phyloP scores from a whole-genome alignment of 1,140 invertebrate genomes.

The Phocides pigmalion region DNA sequence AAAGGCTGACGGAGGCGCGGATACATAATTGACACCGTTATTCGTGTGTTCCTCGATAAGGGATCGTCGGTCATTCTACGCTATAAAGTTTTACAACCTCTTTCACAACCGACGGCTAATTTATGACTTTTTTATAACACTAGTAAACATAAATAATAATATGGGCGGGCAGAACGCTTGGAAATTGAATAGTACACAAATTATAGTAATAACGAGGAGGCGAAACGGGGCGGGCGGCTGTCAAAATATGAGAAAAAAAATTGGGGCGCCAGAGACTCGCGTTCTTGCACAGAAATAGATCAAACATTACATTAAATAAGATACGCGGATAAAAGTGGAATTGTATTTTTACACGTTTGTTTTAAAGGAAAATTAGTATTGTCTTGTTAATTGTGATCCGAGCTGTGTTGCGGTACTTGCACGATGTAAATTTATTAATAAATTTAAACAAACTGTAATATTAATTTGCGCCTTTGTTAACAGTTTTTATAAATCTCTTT shows the following conservation, averaged over 20 bases:
- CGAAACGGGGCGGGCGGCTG: conserved; percentile 52
- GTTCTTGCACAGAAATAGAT: conserved; percentile 2
- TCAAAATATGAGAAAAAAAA: conserved; percentile 41
- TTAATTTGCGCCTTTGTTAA: too few species aligned
- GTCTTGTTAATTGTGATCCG: background rate
- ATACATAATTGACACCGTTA: conserved; percentile 6
- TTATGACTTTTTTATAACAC: conserved; percentile 29
- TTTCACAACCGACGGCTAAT: conserved; percentile 27
- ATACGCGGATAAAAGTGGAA: conserved; percentile 3
- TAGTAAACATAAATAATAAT: conserved; percentile 42
- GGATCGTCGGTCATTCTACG: conserved; percentile 12
- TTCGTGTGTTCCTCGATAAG: conserved; percentile 1
- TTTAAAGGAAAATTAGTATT: background rate
- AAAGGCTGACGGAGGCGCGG: too few species aligned
- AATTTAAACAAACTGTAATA: too few species aligned
- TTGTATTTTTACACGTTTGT: conserved; percentile 4
- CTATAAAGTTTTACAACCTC: conserved; percentile 31
- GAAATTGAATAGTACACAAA: conserved; percentile 57
- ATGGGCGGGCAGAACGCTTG: conserved; percentile 48
- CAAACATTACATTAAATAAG: background rate
- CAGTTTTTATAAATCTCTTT: too few species aligned
- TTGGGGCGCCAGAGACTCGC: conserved; percentile 11
- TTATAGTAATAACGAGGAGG: conserved; percentile 58
- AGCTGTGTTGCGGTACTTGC: background rate
- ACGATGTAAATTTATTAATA: too few species aligned